A percentile compares a stretch with the other conserved stretches of the same genome.
phyloP scores from a whole-genome alignment of 2,888 invertebrate genomes.

The Trichogramma evanescens region DNA sequence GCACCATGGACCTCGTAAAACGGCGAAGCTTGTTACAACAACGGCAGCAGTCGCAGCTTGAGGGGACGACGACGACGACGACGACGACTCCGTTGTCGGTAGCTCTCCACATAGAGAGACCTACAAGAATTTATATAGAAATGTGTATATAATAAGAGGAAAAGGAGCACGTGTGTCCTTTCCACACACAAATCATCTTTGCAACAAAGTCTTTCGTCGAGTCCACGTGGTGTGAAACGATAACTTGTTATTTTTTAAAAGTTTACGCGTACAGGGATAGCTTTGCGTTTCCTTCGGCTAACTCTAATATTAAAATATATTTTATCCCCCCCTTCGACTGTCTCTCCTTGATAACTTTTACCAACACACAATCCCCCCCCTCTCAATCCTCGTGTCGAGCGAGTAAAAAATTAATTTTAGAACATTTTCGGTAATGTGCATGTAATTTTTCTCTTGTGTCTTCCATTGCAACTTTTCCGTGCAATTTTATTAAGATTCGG shows the following conservation, averaged over 20 bases:
- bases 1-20: too few relatives aligned
- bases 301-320: not conserved
- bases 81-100: too few relatives aligned
- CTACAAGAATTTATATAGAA: too few relatives aligned
- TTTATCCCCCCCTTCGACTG: not conserved
- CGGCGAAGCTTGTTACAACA: too few relatives aligned
- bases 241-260: slow-evolving; percentile 39
- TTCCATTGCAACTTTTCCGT: slow-evolving; percentile 10
- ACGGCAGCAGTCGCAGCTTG: too few relatives aligned
- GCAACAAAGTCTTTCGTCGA: too few relatives aligned
- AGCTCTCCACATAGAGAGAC: too few relatives aligned
- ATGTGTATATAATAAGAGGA: too few relatives aligned
- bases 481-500: not conserved
- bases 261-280: slow-evolving; percentile 40
- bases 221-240: too few relatives aligned
- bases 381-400: not conserved
- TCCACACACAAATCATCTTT: slow-evolving; percentile 8
- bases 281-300: not conserved
- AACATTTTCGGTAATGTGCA: too few relatives aligned
- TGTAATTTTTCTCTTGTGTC: slow-evolving; percentile 11
- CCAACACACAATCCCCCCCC: not conserved
- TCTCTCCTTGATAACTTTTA: not conserved
- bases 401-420: not conserved
- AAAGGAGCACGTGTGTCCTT: slow-evolving; percentile 8
- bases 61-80: too few relatives aligned